phyloP scores from a whole-genome alignment of 1,140 invertebrate species.

The Eurytemora carolleeae region DNA sequence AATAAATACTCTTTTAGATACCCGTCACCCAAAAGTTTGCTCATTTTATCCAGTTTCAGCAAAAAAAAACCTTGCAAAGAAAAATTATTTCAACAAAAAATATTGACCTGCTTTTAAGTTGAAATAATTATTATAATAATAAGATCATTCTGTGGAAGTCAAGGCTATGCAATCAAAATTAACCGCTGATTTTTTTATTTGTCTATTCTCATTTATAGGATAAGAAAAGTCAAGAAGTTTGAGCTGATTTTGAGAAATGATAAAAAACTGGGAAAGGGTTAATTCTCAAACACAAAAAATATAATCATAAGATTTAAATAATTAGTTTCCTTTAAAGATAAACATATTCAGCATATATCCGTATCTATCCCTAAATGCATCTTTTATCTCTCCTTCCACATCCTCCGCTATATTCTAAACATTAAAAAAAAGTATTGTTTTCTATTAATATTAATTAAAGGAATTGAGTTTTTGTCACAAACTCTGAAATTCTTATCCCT shows the following conservation, averaged over 20 bases:
- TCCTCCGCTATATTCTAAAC: not conserved
- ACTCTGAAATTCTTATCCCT: not conserved
- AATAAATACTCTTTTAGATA: no score
- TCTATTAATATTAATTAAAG: not conserved
- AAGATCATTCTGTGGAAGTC: no score
- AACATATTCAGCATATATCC: not conserved
- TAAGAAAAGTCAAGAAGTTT: not conserved
- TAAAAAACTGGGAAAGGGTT: not conserved
- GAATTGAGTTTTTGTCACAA: no score
- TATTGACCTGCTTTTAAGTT: no score
- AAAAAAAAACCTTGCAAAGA: no score
- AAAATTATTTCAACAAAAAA: no score
- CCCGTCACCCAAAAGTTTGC: no score
- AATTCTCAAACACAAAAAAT: not conserved
- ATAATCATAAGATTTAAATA: not conserved
- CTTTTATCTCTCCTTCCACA: no score
- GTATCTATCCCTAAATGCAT: not conserved
- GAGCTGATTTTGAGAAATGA: not conserved
- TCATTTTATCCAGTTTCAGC: no score
- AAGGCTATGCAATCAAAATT: not conserved
- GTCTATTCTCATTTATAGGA: not conserved
- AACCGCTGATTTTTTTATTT: not conserved
- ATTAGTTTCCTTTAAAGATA: not conserved
- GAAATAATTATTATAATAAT: no score
- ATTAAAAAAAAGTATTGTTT: not conserved